Base-by-base conservation (phyloP, 1,140 invertebrate species). In the Luehdorfia chinensis region DNA sequence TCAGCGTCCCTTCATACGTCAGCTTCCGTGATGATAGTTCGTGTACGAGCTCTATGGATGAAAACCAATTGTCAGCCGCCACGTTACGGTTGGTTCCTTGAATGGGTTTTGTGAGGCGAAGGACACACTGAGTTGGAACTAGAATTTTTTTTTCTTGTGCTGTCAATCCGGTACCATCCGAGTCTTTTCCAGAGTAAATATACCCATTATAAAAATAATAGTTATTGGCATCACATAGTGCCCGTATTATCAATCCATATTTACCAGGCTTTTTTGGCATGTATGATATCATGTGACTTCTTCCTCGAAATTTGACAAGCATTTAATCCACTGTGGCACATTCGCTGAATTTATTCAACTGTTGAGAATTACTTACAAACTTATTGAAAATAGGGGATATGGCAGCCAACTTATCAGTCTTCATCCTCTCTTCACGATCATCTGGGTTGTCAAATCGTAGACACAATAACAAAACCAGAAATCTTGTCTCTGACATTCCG, bases 261-360 rank as follows among this genome's bases (percentile, higher is more conserved):
- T 47, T 53, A 13, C 36, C 49, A 18, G 43, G 54, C 34, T 58
- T 53, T 25, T 53, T 50, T 4, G 47, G 37, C 48, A 61, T 58
- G 37, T 55, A 57, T 44, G 43, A 51, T 47, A 55, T 58, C 34
- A 54, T 48, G 7, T 59, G 28, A 47, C 58, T 54, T 54, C 57
- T 49, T 18, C 47, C 48, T 25, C 54, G 44, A 44, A 65, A 65
- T 21, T 47, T 39, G 8, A 65, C 39, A 39, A 60, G 33, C 60
- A 77, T 85, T 62, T 88, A 79, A 61, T 88, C 84, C 18, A 87
- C 18, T 1, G 47, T 50, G 23, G 56, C 41, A 21, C 30, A 49
- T 53, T 55, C 46, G 32, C 49, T 39, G 39, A 50, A 31, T 51
- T 50, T 39, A 18, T 65, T 56, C 12, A 50, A 16, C 33, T 55